Conservation (phyloP, 2,113 vertebrate species). For the Malurus elegans region DNA sequence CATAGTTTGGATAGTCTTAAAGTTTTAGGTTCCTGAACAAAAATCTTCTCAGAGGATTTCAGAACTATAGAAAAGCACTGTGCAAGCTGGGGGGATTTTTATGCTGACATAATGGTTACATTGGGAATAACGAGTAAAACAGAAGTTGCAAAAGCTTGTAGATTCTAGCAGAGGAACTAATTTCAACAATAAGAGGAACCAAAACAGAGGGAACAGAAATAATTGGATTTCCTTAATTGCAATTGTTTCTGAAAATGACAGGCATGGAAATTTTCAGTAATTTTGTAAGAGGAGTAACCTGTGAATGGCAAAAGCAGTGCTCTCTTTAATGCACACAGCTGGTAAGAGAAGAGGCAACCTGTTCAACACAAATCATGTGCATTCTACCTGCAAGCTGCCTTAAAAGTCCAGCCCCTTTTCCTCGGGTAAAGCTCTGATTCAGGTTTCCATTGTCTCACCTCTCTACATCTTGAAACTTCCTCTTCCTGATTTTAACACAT, state of each 20-base stretch:
- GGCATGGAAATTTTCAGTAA: not conserved
- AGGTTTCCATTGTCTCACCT: not conserved
- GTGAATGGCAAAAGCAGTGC: not conserved
- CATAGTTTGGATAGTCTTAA: not conserved
- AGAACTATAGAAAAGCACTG: not conserved
- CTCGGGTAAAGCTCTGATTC: not conserved
- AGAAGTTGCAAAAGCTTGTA: not conserved
- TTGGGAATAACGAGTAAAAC: not conserved
- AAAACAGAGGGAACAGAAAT: slow-evolving; percentile 13
- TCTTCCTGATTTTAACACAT: not conserved
- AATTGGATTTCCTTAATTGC: not conserved
- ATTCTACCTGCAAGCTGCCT: not conserved
- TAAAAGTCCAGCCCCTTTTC: not conserved
- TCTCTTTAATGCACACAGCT: not conserved
- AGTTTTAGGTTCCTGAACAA: not conserved
- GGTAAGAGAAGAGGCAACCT: not conserved
- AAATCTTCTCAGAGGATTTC: not conserved
- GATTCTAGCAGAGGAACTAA: not conserved
- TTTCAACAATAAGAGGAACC: not conserved
- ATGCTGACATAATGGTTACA: not conserved
- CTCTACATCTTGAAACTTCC: not conserved
- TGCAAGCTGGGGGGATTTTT: not conserved
- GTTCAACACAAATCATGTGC: not conserved
- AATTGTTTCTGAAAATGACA: not conserved
- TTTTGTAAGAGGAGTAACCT: not conserved